Percentiles rank a stretch among this genome's conserved stretches.
These are phyloP conservation scores for Sinella curviseta DNA, from an alignment of 1,140 invertebrate species.

Conservation along the genomic window DNA sequence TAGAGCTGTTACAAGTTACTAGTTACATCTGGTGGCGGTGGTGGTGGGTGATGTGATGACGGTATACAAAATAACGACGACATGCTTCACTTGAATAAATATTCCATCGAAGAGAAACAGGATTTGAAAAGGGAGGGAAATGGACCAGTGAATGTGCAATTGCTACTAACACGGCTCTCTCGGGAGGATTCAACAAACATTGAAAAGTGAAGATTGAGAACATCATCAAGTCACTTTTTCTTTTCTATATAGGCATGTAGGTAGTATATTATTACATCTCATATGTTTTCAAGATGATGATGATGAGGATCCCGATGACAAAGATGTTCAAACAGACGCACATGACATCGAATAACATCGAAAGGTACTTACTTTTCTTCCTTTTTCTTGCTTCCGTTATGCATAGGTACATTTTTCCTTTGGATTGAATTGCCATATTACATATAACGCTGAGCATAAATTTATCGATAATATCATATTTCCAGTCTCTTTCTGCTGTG, in stretches of 20 bases:
- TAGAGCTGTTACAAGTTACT: no score
- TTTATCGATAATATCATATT: no score
- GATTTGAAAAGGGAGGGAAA: slow-evolving; percentile 12
- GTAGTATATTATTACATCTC: not conserved
- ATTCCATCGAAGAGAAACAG: not conserved
- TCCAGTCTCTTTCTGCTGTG: no score
- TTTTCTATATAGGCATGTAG: no score
- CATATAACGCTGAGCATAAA: no score
- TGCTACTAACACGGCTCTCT: not conserved
- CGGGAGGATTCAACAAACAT: not conserved
- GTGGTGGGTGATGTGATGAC: not conserved
- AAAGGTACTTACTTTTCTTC: not conserved
- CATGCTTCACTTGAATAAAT: not conserved
- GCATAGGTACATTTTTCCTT: no score
- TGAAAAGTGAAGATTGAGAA: not conserved
- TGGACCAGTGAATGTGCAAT: not conserved
- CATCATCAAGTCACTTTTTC: not conserved
- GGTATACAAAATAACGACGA: no score
- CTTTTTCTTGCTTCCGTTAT: not conserved
- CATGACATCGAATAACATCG: not conserved
- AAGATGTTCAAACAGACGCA: not conserved
- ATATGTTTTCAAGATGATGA: not conserved
- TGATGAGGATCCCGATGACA: not conserved
- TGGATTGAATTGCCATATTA: no score
- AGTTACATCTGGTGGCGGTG: no score